phyloP scores from a whole-genome alignment of 64 coral and sea anemone species.

The Montipora cactus region DNA sequence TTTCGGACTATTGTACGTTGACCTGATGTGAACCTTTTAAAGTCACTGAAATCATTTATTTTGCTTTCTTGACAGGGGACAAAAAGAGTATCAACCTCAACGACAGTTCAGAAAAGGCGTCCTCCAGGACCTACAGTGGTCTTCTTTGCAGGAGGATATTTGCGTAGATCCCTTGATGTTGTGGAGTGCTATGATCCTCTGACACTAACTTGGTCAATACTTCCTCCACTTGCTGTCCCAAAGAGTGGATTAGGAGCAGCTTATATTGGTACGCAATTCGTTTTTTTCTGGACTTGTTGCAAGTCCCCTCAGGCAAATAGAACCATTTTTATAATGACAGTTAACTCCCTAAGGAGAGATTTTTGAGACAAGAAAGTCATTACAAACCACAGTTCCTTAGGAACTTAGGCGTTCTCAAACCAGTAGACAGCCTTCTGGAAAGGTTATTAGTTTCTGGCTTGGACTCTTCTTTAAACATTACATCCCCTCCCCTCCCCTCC shows the following conservation, averaged over 20 bases:
- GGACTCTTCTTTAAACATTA: too few species aligned
- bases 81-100: constrained; percentile 16
- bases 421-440: too few species aligned
- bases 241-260: constrained; percentile 80
- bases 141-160: constrained; percentile 69
- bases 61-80: constrained; percentile 22
- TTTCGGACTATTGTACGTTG: too few species aligned
- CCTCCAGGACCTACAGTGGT: constrained; percentile 73
- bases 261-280: constrained; percentile 16
- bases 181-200: constrained; percentile 74
- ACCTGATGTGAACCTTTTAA: background rate
- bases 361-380: too few species aligned
- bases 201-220: constrained; percentile 53
- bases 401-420: too few species aligned
- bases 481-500: too few species aligned
- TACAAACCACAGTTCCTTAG: too few species aligned
- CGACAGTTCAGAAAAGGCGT: constrained; percentile 34
- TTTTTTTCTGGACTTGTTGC: too few species aligned
- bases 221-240: constrained; percentile 61
- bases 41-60: background rate
- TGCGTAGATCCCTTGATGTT: constrained; percentile 58
- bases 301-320: too few species aligned
- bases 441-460: too few species aligned
- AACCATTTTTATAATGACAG: too few species aligned
- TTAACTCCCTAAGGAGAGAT: too few species aligned